Evolutionary conservation across 2,888 invertebrate genomes (phyloP).

Genomic region (Andrena bucephala): DNA sequence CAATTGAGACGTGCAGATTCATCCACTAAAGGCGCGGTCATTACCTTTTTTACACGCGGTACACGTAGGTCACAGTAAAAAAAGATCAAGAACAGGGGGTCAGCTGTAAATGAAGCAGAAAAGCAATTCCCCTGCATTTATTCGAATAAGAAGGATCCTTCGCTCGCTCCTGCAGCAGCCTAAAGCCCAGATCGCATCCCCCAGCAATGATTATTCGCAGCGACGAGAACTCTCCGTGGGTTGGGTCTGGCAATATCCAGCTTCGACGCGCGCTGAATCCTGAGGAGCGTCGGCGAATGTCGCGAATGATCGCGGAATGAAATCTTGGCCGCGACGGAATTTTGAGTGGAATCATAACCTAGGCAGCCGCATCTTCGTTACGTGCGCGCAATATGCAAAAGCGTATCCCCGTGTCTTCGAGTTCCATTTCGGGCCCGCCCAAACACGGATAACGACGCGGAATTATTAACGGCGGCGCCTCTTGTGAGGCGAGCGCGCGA

Average conservation of each 20-base stretch:
- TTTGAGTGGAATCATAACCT: slow-evolving; percentile 41
- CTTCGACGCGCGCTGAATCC: slow-evolving; percentile 20
- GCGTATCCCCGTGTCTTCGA: slow-evolving; percentile 49
- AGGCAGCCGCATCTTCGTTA: slow-evolving; percentile 29
- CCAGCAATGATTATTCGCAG: slow-evolving; percentile 35
- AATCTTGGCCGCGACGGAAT: slow-evolving; percentile 40
- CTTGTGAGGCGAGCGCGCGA: slow-evolving; percentile 60
- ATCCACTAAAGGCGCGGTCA: no score
- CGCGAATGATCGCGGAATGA: slow-evolving; percentile 38
- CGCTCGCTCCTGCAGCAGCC: background rate
- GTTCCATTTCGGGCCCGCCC: slow-evolving; percentile 56
- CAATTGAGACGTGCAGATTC: no score
- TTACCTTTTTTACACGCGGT: background rate
- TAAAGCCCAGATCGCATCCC: background rate
- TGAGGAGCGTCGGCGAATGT: slow-evolving; percentile 2
- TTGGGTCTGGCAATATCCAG: slow-evolving; percentile 9
- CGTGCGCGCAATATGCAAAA: slow-evolving; percentile 59
- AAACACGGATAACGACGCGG: slow-evolving; percentile 65
- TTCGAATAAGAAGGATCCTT: slow-evolving; percentile 1
- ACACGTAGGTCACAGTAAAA: background rate
- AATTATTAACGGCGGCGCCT: slow-evolving; percentile 69
- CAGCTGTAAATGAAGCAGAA: background rate
- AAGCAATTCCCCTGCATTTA: background rate
- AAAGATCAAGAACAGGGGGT: background rate
- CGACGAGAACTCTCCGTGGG: slow-evolving; percentile 6